phyloP scores from a whole-genome alignment of 2,888 invertebrate genomes.

The Chaetogeoica ovagalla region DNA sequence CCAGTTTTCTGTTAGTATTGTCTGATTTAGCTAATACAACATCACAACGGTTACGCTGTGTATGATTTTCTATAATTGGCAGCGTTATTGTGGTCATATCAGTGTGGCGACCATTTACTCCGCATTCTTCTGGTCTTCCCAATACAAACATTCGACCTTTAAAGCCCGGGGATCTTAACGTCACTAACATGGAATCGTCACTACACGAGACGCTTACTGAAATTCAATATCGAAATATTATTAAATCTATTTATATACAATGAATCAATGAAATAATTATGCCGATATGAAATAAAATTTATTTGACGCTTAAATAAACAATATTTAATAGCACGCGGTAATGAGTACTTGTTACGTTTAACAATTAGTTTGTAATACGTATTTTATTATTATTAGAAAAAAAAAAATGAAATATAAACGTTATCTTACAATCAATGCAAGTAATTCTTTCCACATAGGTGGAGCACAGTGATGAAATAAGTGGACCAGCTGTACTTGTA shows the following conservation, averaged over 20 bases:
- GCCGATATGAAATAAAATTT: too few relatives aligned
- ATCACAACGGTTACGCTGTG: slow-evolving; percentile 58
- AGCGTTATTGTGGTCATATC: slow-evolving; percentile 65
- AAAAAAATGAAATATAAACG: neutral
- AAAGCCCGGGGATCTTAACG: slow-evolving; percentile 62
- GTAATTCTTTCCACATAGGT: slow-evolving; percentile 78
- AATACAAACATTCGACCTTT: slow-evolving; percentile 78
- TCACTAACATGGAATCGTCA: slow-evolving; percentile 71
- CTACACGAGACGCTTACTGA: slow-evolving; percentile 79
- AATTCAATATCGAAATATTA: slow-evolving; percentile 29
- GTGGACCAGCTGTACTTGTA: slow-evolving; percentile 72
- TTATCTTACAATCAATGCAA: slow-evolving; percentile 76
- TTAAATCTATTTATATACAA: neutral
- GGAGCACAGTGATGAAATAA: slow-evolving; percentile 66
- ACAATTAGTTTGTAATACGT: too few relatives aligned
- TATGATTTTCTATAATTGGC: slow-evolving; percentile 65
- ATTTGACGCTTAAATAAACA: too few relatives aligned
- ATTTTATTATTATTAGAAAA: too few relatives aligned
- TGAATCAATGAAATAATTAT: too few relatives aligned
- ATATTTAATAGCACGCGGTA: too few relatives aligned
- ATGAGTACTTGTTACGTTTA: too few relatives aligned
- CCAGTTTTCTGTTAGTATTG: slow-evolving; percentile 67
- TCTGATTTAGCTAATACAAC: slow-evolving; percentile 59
- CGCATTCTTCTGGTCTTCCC: slow-evolving; percentile 75
- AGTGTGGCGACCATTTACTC: slow-evolving; percentile 64